Evolutionary conservation across 2,888 invertebrate genomes (phyloP).

Genomic region (Lissonota sp.): DNA sequence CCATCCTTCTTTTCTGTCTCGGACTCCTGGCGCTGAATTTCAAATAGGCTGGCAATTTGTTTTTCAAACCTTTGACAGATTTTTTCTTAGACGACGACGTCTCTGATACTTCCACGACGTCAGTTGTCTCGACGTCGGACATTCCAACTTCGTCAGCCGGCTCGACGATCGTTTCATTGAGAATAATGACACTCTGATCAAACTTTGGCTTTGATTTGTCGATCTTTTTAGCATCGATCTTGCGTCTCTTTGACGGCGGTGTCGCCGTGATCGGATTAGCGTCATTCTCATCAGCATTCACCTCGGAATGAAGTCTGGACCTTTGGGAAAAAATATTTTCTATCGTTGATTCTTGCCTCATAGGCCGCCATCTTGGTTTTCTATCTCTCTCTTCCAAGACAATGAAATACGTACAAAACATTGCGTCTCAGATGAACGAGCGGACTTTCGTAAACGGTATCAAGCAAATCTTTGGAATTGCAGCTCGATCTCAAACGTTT

Average conservation of each 20-base stretch:
- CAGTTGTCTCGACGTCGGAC: constrained; percentile 30
- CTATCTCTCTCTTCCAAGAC: background rate
- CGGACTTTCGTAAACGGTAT: constrained; percentile 57
- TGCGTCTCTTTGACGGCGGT: constrained; percentile 33
- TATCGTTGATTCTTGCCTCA: too few species aligned
- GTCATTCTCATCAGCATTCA: constrained; percentile 3
- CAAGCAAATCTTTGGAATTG: constrained; percentile 17
- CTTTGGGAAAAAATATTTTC: background rate
- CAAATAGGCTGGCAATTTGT: background rate
- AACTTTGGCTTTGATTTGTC: background rate
- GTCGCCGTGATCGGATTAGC: constrained; percentile 1
- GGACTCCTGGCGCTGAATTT: background rate
- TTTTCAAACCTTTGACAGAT: background rate
- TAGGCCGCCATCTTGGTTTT: background rate
- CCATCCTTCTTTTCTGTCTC: background rate
- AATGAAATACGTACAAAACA: constrained; percentile 35
- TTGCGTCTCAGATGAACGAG: constrained; percentile 54
- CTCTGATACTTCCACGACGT: constrained; percentile 21
- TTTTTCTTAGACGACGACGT: background rate
- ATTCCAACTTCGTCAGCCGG: constrained; percentile 27
- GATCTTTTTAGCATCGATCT: background rate
- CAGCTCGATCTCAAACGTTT: constrained; percentile 47
- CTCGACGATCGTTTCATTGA: constrained; percentile 38
- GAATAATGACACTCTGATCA: constrained; percentile 57
- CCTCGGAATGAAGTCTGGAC: background rate